Percentiles rank a stretch among this genome's conserved stretches.
Conservation (phyloP, 2,113 vertebrate genomes). For the Ailurus styani region DNA sequence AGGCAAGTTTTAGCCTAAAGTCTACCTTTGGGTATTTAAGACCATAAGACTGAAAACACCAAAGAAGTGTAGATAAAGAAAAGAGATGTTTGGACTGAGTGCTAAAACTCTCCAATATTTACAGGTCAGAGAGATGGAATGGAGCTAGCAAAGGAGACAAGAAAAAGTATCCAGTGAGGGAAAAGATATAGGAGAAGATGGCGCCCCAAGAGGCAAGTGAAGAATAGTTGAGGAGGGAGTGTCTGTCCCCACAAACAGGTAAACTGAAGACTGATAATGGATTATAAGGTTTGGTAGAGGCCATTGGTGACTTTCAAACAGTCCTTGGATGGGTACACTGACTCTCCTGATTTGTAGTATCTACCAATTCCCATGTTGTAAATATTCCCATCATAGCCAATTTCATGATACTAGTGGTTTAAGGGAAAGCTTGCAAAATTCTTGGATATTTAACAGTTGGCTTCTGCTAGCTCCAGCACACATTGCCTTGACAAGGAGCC, state of each 20-base stretch:
- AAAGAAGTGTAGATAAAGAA: not conserved
- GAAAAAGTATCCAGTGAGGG: not conserved
- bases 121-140: not conserved
- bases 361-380: not conserved
- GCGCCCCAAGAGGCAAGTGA: not conserved
- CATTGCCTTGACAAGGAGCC: not conserved
- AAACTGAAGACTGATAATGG: not conserved
- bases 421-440: not conserved
- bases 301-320: not conserved
- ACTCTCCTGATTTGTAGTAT: not conserved
- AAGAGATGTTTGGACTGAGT: not conserved
- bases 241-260: not conserved
- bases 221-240: not conserved
- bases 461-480: not conserved
- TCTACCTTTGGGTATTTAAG: not conserved
- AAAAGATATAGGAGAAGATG: not conserved
- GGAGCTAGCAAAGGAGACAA: not conserved
- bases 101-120: not conserved
- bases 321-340: not conserved
- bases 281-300: not conserved
- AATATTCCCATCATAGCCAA: not conserved
- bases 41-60: not conserved
- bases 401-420: not conserved
- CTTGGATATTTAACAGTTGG: not conserved
- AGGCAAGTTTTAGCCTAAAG: not conserved